Evolutionary conservation across 1,140 invertebrate genomes (phyloP).

Genomic region (Helicoverpa zea): DNA sequence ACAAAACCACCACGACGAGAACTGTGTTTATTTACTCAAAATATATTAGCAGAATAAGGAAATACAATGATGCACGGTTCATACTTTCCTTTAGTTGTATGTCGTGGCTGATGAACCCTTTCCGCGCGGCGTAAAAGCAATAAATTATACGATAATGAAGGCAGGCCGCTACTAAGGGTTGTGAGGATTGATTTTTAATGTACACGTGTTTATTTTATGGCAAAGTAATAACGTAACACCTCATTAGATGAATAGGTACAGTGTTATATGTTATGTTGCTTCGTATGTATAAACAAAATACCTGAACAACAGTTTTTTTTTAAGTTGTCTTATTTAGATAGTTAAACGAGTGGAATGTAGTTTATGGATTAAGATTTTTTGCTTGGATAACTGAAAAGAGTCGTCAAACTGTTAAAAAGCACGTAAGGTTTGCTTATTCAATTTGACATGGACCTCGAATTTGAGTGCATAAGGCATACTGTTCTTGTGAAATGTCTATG

Average conservation of each 20-base stretch:
- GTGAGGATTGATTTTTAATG: slow-evolving; percentile 27
- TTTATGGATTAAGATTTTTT: neutral
- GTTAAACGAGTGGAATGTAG: too few species aligned
- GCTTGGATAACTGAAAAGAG: too few species aligned
- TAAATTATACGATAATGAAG: slow-evolving; percentile 64
- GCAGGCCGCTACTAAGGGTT: slow-evolving; percentile 44
- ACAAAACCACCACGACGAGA: too few species aligned
- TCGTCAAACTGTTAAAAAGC: too few species aligned
- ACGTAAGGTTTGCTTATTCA: too few species aligned
- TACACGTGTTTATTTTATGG: neutral
- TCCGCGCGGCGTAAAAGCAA: slow-evolving; percentile 53
- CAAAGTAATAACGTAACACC: neutral
- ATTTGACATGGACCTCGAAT: too few species aligned
- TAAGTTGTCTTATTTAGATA: too few species aligned
- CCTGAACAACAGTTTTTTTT: too few species aligned
- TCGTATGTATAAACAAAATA: too few species aligned
- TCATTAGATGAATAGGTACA: too few species aligned
- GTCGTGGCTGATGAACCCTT: slow-evolving; percentile 63
- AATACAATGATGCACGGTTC: slow-evolving; percentile 49
- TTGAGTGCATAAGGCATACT: too few species aligned
- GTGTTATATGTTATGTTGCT: neutral
- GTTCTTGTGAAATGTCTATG: too few species aligned
- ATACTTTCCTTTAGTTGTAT: slow-evolving; percentile 52
- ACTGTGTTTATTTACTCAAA: neutral
- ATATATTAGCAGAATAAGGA: slow-evolving; percentile 39